A percentile compares a stretch with the other conserved stretches of the same genome.
These are phyloP conservation scores for Hymenopus coronatus DNA, from an alignment of 2,888 invertebrate genomes.

Conservation along the genomic window DNA sequence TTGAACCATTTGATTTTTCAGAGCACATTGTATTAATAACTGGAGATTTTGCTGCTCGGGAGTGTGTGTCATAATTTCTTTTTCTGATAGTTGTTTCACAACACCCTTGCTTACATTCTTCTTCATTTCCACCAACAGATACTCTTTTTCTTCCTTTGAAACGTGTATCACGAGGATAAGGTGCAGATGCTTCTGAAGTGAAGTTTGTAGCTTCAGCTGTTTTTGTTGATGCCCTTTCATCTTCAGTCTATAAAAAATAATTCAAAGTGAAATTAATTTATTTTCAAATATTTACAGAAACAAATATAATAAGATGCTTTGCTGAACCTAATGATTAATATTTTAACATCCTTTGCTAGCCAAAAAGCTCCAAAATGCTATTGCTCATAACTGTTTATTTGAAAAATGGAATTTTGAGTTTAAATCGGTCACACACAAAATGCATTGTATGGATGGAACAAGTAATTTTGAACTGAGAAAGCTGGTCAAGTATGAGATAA, in stretches of 20 bases:
- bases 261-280: not conserved
- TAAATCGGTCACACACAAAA: too few relatives aligned
- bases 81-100: not conserved
- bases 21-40: not conserved
- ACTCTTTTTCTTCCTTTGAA: slow-evolving; percentile 9
- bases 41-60: not conserved
- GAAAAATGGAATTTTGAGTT: too few relatives aligned
- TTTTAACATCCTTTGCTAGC: too few relatives aligned
- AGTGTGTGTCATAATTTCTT: not conserved
- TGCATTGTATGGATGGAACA: too few relatives aligned
- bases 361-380: too few relatives aligned
- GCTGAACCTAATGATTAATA: too few relatives aligned
- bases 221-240: not conserved
- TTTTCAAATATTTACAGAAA: too few relatives aligned
- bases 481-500: too few relatives aligned
- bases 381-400: too few relatives aligned
- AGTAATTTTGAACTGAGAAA: too few relatives aligned
- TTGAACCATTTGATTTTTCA: not conserved
- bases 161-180: slow-evolving; percentile 6
- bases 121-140: not conserved
- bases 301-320: too few relatives aligned
- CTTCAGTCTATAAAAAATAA: not conserved
- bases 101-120: not conserved
- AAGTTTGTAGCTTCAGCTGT: not conserved
- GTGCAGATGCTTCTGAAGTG: not conserved